Conservation (phyloP, 2,797 vertebrate genomes). For the Cyclura pinguis region DNA sequence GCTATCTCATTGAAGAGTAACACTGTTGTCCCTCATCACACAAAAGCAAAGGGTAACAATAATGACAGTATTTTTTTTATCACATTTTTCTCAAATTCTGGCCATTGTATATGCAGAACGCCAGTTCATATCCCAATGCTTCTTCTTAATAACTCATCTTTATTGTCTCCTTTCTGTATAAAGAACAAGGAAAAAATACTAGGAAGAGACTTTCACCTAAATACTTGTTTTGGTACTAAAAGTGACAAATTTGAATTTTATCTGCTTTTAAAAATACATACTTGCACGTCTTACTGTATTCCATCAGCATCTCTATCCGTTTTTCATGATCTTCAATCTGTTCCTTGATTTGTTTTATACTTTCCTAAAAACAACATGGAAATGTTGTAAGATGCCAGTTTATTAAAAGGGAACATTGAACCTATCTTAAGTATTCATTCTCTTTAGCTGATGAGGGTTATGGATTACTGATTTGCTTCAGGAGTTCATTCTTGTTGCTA, state of each 20-base stretch:
- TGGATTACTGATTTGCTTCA: not conserved
- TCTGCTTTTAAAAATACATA: slow-evolving; percentile 76
- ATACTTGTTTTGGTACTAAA: not conserved
- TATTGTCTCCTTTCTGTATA: not conserved
- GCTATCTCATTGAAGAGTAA: too few relatives aligned
- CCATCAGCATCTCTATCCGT: slow-evolving; percentile 87
- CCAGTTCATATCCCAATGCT: not conserved
- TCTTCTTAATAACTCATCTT: not conserved
- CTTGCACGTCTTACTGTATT: slow-evolving; percentile 87
- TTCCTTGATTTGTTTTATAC: slow-evolving; percentile 82
- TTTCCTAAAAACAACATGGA: slow-evolving; percentile 78
- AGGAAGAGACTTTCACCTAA: not conserved
- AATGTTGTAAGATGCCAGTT: slow-evolving; percentile 48
- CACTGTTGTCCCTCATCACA: too few relatives aligned
- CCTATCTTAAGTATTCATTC: not conserved
- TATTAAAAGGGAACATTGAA: not conserved
- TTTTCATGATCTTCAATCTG: slow-evolving; percentile 86
- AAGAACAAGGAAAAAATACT: not conserved
- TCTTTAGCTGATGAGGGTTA: too few relatives aligned
- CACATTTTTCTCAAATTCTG: not conserved
- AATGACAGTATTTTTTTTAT: too few relatives aligned
- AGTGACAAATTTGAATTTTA: not conserved
- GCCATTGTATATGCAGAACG: not conserved
- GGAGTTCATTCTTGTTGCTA: not conserved
- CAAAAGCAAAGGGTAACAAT: too few relatives aligned